Conservation (phyloP, 2,113 vertebrate genomes). For the Calyptommatus sinebrachiatus region DNA sequence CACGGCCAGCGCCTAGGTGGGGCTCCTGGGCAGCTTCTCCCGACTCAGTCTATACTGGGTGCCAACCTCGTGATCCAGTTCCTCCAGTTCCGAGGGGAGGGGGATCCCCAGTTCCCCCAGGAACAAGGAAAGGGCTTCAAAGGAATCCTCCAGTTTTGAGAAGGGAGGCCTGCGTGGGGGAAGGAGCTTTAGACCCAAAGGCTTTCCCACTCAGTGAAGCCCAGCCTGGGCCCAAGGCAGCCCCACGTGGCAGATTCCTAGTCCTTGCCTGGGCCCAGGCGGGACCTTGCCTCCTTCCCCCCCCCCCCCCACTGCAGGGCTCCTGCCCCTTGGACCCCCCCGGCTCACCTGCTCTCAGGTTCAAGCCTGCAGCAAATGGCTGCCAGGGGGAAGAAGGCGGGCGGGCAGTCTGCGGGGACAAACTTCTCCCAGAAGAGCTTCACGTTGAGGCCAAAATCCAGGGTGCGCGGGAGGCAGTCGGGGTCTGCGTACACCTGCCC, state of each 20-base stretch:
- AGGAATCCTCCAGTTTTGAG: slow-evolving; percentile 92
- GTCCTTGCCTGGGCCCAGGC: too few relatives aligned
- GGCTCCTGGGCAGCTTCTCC: slow-evolving; percentile 61
- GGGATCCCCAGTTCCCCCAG: slow-evolving; percentile 91
- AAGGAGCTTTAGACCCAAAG: not conserved
- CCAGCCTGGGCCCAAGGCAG: too few relatives aligned
- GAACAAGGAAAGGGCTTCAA: slow-evolving; percentile 87
- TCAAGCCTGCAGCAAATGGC: slow-evolving; percentile 90
- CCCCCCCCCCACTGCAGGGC: too few relatives aligned
- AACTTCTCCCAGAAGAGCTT: slow-evolving; percentile 95
- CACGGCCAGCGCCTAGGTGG: slow-evolving; percentile 47
- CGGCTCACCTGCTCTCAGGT: slow-evolving; percentile 86
- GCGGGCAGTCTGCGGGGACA: slow-evolving; percentile 89
- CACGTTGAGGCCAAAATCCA: slow-evolving; percentile 94
- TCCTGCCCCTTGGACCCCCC: not conserved
- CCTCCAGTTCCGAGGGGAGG: slow-evolving; percentile 88
- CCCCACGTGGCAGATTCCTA: too few relatives aligned
- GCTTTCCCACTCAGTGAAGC: too few relatives aligned
- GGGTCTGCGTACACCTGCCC: slow-evolving; percentile 97
- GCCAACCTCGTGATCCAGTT: slow-evolving; percentile 83
- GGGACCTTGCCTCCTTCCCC: too few relatives aligned
- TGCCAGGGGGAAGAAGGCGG: slow-evolving; percentile 91
- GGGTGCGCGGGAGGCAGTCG: slow-evolving; percentile 90
- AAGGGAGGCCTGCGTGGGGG: slow-evolving; percentile 81
- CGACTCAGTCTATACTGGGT: slow-evolving; percentile 72